phyloP scores from a whole-genome alignment of 2,888 invertebrate genomes.

The Incurvaria masculella region DNA sequence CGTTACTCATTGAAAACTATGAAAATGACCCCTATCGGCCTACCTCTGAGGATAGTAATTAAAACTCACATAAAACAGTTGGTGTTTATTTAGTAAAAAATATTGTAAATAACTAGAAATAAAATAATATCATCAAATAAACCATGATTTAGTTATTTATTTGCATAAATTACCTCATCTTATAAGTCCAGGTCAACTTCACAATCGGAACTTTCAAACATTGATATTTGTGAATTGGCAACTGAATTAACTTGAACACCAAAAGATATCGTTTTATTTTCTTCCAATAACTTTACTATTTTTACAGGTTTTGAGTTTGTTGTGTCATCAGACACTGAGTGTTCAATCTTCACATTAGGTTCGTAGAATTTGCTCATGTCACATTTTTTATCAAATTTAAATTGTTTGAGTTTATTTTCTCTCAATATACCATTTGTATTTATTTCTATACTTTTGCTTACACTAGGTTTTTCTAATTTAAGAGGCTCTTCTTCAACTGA shows the following conservation, averaged over 20 bases:
- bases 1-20: conserved; percentile 72
- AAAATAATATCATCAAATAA: not conserved
- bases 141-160: conserved; percentile 8
- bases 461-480: not conserved
- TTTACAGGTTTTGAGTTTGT: no score
- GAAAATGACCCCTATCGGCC: conserved; percentile 47
- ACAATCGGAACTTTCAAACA: conserved; percentile 51
- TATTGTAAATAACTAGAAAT: no score
- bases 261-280: conserved; percentile 8
- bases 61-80: conserved; percentile 7
- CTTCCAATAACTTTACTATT: conserved; percentile 12
- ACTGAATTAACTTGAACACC: not conserved
- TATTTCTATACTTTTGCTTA: conserved; percentile 16
- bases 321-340: not conserved
- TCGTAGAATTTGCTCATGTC: conserved; percentile 32
- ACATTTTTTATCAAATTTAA: conserved; percentile 30
- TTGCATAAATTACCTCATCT: conserved; percentile 1
- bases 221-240: conserved; percentile 39
- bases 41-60: conserved; percentile 19
- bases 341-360: conserved; percentile 17
- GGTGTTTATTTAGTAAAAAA: not conserved
- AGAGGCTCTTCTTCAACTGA: not conserved
- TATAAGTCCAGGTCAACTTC: conserved; percentile 50
- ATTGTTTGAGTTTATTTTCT: conserved; percentile 33
- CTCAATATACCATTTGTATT: conserved; percentile 22